Evolutionary conservation across 1,140 invertebrate genomes (phyloP), one percentile per base, ranked within the genome.

Genomic region (Pseudomyrmex gracilis): DNA sequence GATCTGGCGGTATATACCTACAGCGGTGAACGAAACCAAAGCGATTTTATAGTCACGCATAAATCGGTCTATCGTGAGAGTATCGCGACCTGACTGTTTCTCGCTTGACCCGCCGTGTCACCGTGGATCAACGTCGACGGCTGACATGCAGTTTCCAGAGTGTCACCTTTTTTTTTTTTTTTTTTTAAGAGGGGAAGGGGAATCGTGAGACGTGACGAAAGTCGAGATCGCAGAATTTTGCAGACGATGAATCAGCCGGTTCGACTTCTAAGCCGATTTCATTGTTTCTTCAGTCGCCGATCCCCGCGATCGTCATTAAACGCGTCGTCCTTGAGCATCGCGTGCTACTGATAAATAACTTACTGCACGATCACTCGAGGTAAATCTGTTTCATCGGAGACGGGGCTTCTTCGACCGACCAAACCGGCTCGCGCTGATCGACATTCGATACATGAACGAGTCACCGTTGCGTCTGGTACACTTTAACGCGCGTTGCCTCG

Each of bases 21-120:
- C 9, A 15, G 2, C 53, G 22, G 20, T 24, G 45, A 90, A 91
- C 49, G 88, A 92, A 90, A 90, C 87, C 87, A 87, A 91, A 90
- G 90, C 90, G 84, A 91, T 91, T 88, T 90, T 89, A 87, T 74
- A 86, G 90, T 90, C 87, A 89, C 85, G 89, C 90, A 87, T 82
- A 85, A 82, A 76, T 89, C 87, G 87, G 64, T 68, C 63, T 83
- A 85, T 66, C 83, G 89, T 85, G 88, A 91, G 90, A 85, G 82
- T 68, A 73, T 80, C 51, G 17, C 15, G 67, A 53, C 66, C 49
- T 43, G 85, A 73, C 77, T 20, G 51, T 74, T 80, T 70, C 67
- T 68, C 82, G 86, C 85, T 84, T 78, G 85, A 87, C 73, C 82
- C 51, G 51, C 17, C 58, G 49, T 22, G 2, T 49, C 64, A 24